Conservation (phyloP, 2,888 invertebrate genomes). For the Pseudolycoriella hygida region DNA sequence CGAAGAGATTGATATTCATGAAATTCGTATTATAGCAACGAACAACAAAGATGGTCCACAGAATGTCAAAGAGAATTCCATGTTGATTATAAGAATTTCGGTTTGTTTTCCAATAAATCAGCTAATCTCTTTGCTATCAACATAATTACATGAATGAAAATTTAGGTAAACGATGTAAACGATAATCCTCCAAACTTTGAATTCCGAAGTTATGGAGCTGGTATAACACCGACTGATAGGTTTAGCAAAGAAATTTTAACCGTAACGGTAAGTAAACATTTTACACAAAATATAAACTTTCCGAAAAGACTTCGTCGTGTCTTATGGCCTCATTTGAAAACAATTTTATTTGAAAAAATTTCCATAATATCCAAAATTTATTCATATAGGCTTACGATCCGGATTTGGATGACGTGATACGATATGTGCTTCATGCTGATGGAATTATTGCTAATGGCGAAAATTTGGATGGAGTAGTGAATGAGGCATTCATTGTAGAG, state of each 20-base stretch:
- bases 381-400: conserved; percentile 36
- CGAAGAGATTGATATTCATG: conserved; percentile 23
- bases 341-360: too few relatives aligned
- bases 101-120: not conserved
- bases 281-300: not conserved
- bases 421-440: conserved; percentile 26
- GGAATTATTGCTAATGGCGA: conserved; percentile 29
- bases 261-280: conserved; percentile 26
- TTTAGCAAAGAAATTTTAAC: conserved; percentile 31
- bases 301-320: too few relatives aligned
- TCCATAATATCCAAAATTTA: too few relatives aligned
- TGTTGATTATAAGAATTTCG: conserved; percentile 30
- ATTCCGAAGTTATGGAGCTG: conserved; percentile 31
- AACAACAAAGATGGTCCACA: conserved; percentile 23
- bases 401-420: conserved; percentile 28
- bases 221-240: conserved; percentile 31
- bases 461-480: conserved; percentile 26
- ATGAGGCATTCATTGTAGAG: conserved; percentile 30
- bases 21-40: conserved; percentile 32
- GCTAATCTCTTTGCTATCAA: not conserved
- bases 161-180: conserved; percentile 40
- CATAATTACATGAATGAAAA: not conserved
- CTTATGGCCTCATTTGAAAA: too few relatives aligned
- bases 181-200: conserved; percentile 37
- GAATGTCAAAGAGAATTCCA: conserved; percentile 17